Conservation (phyloP, 2,888 invertebrate genomes). For the Synergus itoensis region DNA sequence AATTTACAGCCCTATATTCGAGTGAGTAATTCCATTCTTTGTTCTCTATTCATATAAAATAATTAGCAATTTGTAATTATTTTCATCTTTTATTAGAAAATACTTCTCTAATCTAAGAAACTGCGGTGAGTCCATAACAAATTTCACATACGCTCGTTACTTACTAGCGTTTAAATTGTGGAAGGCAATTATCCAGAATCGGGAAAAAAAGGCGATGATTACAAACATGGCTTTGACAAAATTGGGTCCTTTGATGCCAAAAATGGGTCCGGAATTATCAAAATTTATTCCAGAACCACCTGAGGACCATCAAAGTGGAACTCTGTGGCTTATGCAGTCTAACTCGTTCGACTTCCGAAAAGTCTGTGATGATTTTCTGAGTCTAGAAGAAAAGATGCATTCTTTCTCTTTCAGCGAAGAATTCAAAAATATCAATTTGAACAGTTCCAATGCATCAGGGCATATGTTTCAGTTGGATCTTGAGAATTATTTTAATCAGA, state of each 20-base stretch:
- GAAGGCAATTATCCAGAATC: constrained; percentile 64
- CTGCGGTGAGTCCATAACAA: constrained; percentile 56
- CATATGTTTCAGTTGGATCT: background rate
- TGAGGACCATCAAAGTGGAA: constrained; percentile 59
- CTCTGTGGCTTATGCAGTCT: constrained; percentile 67
- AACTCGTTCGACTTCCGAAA: constrained; percentile 64
- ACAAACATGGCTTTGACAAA: constrained; percentile 64
- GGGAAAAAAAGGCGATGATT: constrained; percentile 62
- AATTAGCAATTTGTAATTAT: background rate
- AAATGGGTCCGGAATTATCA: constrained; percentile 58
- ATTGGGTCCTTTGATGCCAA: constrained; percentile 64
- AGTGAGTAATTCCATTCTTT: constrained; percentile 56
- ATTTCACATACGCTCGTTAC: constrained; percentile 67
- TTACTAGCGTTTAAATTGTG: constrained; percentile 70
- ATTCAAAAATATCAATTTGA: background rate
- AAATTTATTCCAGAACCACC: constrained; percentile 63
- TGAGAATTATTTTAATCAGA: background rate
- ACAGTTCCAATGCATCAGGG: background rate
- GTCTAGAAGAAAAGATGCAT: constrained; percentile 58
- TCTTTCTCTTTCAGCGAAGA: background rate
- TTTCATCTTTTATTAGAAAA: constrained; percentile 60
- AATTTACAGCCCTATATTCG: constrained; percentile 68
- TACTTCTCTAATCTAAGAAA: constrained; percentile 61
- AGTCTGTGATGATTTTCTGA: constrained; percentile 64
- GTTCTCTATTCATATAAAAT: no score